Percentiles rank a stretch among this genome's conserved stretches.
Conservation (phyloP, 2,797 vertebrate genomes). For the Smutsia temminckii region DNA sequence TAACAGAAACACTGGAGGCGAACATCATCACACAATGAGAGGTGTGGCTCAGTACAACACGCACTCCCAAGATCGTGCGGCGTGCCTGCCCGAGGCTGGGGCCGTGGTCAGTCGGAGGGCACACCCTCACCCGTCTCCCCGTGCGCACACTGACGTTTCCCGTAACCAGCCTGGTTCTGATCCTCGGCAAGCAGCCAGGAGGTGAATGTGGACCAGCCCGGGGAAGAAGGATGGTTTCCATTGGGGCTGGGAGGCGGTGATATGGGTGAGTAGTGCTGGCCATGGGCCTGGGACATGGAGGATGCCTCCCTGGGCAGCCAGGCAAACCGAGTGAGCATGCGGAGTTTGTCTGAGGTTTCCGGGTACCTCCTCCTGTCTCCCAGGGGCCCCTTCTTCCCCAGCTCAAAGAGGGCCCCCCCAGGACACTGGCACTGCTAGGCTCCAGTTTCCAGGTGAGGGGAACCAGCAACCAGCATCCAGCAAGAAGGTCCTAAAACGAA, state of each 20-base stretch:
- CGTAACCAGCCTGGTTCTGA: rapidly evolving
- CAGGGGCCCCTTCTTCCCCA: too few relatives aligned
- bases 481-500: neutral
- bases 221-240: neutral
- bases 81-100: neutral
- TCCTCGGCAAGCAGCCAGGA: neutral
- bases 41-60: neutral
- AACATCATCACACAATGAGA: neutral
- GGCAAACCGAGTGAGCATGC: neutral
- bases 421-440: neutral
- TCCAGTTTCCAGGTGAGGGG: neutral
- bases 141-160: too few relatives aligned
- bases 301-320: too few relatives aligned
- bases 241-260: neutral
- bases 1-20: neutral
- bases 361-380: neutral
- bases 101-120: rapidly evolving
- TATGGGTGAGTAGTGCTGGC: too few relatives aligned
- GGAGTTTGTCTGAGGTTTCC: neutral
- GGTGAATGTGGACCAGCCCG: neutral
- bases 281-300: neutral
- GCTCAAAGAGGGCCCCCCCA: neutral
- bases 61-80: rapidly evolving
- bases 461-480: neutral
- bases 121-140: rapidly evolving